These are phyloP conservation scores for Limnothrissa miodon DNA, from an alignment of 2,113 vertebrate species.

Conservation along the genomic window DNA sequence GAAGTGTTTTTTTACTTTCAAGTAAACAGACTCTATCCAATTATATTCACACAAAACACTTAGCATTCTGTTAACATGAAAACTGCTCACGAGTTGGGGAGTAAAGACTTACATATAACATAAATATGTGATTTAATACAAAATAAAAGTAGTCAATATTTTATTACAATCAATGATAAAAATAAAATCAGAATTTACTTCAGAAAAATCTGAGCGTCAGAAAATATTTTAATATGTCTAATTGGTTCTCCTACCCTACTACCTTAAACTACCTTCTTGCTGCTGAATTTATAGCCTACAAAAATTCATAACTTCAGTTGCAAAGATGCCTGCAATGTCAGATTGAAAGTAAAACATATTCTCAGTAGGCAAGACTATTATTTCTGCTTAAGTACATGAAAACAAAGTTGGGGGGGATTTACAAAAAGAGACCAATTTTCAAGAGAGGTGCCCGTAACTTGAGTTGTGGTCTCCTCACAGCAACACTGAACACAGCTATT, in stretches of 20 bases:
- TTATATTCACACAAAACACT: not conserved
- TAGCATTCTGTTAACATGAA: not conserved
- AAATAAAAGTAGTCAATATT: no score
- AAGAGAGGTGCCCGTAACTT: not conserved
- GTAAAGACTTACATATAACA: not conserved
- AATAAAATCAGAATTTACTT: no score
- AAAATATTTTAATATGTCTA: no score
- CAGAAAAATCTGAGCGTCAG: no score
- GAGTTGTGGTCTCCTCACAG: not conserved
- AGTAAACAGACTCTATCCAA: not conserved
- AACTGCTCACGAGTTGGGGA: not conserved
- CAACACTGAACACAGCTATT: not conserved
- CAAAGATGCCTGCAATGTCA: no score
- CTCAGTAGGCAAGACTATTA: not conserved
- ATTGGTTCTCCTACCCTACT: no score
- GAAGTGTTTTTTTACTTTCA: not conserved
- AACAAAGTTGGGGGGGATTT: not conserved
- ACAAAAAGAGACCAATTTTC: not conserved
- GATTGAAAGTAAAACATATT: not conserved
- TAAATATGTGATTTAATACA: no score
- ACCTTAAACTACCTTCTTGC: no score
- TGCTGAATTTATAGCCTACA: no score
- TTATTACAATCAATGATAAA: no score
- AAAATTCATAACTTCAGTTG: no score
- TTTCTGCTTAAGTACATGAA: not conserved